Conservation (phyloP, 2,113 vertebrate genomes). For the Podarcis raffonei region DNA sequence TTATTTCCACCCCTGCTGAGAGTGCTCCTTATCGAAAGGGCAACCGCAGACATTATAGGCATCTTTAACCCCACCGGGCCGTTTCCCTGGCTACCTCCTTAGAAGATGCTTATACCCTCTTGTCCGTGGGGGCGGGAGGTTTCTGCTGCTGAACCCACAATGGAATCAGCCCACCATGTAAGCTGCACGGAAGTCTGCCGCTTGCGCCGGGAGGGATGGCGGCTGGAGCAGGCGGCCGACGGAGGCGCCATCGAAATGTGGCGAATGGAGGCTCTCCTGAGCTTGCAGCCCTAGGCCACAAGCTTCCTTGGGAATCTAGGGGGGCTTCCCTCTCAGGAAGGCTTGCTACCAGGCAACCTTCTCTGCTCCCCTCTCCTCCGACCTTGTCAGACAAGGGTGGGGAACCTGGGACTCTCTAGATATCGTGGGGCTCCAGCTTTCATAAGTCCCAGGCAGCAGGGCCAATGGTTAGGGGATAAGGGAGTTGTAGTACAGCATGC, state of each 20-base stretch:
- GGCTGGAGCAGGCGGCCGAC: background rate
- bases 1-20: background rate
- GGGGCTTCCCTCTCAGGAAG: background rate
- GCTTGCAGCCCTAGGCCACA: background rate
- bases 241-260: too few relatives aligned
- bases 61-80: slow-evolving; percentile 20
- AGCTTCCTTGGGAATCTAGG: background rate
- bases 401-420: too few relatives aligned
- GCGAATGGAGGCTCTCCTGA: background rate
- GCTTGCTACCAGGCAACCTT: background rate
- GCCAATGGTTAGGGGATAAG: too few relatives aligned
- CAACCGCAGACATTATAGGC: background rate
- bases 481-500: too few relatives aligned
- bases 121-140: background rate
- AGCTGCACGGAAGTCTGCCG: background rate
- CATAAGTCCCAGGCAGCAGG: too few relatives aligned
- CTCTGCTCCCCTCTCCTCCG: background rate
- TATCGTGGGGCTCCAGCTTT: too few relatives aligned
- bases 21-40: slow-evolving; percentile 11
- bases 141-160: background rate
- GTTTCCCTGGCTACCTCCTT: slow-evolving; percentile 27
- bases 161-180: slow-evolving; percentile 22
- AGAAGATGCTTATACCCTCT: slow-evolving; percentile 11
- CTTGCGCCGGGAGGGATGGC: background rate
- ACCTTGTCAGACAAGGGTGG: too few relatives aligned